Conservation (phyloP, 2,113 vertebrate genomes). For the Corythaixoides concolor region DNA sequence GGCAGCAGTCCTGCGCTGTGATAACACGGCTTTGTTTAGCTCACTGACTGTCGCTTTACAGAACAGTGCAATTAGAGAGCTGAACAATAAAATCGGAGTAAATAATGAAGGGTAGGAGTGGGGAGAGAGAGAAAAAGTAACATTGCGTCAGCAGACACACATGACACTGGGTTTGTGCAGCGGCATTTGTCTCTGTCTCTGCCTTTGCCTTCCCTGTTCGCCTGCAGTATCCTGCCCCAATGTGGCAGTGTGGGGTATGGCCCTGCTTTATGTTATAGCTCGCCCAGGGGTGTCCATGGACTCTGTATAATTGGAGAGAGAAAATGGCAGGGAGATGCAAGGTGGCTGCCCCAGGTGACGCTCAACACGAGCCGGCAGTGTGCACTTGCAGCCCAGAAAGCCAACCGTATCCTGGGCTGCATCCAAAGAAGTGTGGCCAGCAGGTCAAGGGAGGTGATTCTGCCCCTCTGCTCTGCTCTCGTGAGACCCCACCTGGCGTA, state of each 20-base stretch:
- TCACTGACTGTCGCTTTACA: background rate
- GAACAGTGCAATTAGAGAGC: background rate
- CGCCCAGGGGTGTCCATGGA: background rate
- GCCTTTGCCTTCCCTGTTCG: background rate
- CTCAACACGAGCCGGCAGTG: too few relatives aligned
- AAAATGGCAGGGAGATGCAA: background rate
- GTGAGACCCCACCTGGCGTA: too few relatives aligned
- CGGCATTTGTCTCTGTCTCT: background rate
- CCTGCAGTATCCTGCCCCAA: background rate
- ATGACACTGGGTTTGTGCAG: background rate
- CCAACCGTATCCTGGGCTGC: too few relatives aligned
- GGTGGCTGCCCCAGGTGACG: accelerated
- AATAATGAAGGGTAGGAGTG: background rate
- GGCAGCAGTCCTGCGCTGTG: background rate
- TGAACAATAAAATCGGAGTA: background rate
- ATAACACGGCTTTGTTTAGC: background rate
- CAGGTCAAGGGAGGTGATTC: too few relatives aligned
- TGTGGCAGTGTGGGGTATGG: background rate
- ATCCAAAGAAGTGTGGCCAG: too few relatives aligned
- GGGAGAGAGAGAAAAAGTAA: background rate
- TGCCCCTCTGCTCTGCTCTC: too few relatives aligned
- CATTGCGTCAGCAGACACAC: background rate
- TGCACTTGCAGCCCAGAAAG: too few relatives aligned
- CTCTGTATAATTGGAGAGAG: background rate
- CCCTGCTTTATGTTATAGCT: background rate